phyloP scores from a whole-genome alignment of 2,888 invertebrate species.

The Amphipoea lucens region DNA sequence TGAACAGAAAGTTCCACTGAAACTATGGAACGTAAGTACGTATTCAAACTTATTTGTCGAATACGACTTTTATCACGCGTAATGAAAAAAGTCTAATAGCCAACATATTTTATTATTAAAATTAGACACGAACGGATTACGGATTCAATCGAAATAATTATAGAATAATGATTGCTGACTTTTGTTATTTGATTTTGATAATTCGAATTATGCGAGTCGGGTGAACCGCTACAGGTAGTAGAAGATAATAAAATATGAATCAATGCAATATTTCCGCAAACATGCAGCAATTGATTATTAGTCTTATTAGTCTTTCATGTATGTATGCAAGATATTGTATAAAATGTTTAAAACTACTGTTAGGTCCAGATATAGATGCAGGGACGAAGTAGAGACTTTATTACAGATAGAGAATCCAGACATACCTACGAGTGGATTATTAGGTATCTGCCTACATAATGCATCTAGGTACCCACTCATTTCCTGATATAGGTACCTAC shows the following conservation, averaged over 20 bases:
- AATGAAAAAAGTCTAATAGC: background rate
- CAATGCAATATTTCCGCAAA: background rate
- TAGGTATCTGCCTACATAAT: background rate
- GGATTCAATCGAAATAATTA: background rate
- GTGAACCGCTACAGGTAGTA: background rate
- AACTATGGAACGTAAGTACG: background rate
- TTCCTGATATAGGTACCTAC: background rate
- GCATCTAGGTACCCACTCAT: background rate
- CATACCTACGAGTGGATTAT: background rate
- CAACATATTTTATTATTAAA: background rate
- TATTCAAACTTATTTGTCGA: conserved; percentile 10
- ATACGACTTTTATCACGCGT: background rate
- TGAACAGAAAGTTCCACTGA: conserved; percentile 17
- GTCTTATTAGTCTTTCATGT: background rate
- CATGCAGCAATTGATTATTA: conserved; percentile 7
- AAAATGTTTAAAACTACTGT: background rate
- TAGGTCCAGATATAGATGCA: background rate
- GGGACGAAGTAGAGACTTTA: background rate
- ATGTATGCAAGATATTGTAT: conserved; percentile 10
- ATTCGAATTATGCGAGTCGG: background rate
- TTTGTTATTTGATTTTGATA: background rate
- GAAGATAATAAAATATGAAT: background rate
- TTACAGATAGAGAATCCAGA: background rate
- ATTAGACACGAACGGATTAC: background rate
- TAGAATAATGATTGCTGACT: background rate